Evolutionary conservation across 2,888 invertebrate genomes (phyloP).

Genomic region (Acronicta aceris): DNA sequence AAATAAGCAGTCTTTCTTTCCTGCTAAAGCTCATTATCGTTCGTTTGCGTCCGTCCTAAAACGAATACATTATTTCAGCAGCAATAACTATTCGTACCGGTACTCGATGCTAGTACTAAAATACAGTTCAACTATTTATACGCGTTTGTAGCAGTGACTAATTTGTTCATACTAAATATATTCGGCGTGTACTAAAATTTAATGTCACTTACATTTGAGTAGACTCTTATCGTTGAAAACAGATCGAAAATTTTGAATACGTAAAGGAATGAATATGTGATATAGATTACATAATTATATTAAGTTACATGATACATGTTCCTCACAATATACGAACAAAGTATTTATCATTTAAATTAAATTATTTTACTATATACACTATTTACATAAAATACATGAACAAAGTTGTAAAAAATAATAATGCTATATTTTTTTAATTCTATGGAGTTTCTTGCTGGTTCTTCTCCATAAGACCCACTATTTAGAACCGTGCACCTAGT

Average conservation of each 20-base stretch:
- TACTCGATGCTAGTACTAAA: constrained; percentile 53
- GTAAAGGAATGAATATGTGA: not conserved
- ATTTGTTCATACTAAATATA: constrained; percentile 65
- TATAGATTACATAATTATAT: no score
- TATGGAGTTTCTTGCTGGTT: no score
- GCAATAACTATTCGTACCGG: constrained; percentile 25
- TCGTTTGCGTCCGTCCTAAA: not conserved
- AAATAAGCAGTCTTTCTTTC: no score
- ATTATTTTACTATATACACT: no score
- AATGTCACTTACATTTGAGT: constrained; percentile 54
- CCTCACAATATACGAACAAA: no score
- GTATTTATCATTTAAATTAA: no score
- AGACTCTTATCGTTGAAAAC: constrained; percentile 38
- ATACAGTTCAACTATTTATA: constrained; percentile 69
- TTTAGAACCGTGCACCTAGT: no score
- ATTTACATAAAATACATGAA: no score
- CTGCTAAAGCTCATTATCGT: not conserved
- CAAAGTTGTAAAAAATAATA: no score
- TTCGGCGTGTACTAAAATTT: constrained; percentile 61
- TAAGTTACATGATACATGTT: no score
- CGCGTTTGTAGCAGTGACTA: constrained; percentile 64
- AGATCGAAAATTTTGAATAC: constrained; percentile 41
- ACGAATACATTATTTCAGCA: constrained; percentile 19
- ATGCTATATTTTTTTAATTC: no score
- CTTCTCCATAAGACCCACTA: no score